Evolutionary conservation across 1,140 invertebrate genomes (phyloP), one percentile per base, ranked within the genome.

Genomic region (Calycopis cecrops): DNA sequence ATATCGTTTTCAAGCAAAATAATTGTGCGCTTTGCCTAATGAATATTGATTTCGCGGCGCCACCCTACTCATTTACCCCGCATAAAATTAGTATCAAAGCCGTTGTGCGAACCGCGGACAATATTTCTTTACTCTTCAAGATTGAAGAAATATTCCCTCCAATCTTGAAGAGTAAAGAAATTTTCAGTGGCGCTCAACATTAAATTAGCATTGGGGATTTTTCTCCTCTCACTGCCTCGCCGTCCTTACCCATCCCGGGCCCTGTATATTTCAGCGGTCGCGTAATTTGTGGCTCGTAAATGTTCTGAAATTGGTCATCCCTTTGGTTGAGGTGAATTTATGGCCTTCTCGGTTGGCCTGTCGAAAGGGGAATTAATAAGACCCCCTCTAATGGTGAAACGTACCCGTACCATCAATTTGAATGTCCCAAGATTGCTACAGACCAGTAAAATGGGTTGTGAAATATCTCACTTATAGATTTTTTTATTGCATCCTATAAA

Each of bases 301-400:
- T 87, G 84, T 85, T 85, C 82, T 81, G 80, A 87, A 87, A 87
- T 87, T 87, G 84, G 84, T 87, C 84, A 87, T 87, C 84, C 84
- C 82, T 87, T 87, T 84, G 84, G 81, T 83, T 79, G 80, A 84
- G 82, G 81, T 84, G 79, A 85, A 87, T 87, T 87, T 87, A 87
- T 87, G 76, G 77, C 76, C 78, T 82, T 63, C 78, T 87, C 81
- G 84, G 79, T 77, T 76, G 79, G 84, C 73, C 84, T 87, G 84
- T 85, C 84, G 84, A 87, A 87, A 87, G 80, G 80, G 79, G 74
- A 87, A 87, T 87, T 87, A 87, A 87, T 87, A 87, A 87, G 84
- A 74, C 79, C 64, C 81, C 75, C 76, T 78, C 76, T 87, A 87
- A 87, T 87, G 84, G 79, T 81, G 74, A 84, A 85, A 84, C 81